Evolutionary conservation across 2,888 invertebrate genomes (phyloP), one percentile per base, ranked within the genome.

Genomic region (Plemyria rubiginata): DNA sequence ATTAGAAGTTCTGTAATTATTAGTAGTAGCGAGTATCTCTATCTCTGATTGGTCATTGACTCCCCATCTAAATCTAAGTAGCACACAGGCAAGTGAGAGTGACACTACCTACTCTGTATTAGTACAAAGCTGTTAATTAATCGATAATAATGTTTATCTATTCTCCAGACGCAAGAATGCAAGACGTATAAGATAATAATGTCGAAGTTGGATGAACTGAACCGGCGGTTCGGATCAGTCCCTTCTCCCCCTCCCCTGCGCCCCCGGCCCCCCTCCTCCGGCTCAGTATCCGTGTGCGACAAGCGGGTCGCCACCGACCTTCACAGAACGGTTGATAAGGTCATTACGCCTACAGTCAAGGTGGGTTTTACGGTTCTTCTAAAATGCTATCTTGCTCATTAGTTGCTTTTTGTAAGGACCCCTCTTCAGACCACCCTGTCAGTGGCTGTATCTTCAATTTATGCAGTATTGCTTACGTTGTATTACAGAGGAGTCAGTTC

Each of bases 111-210:
- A n/a, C n/a, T n/a, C n/a, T n/a, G n/a, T n/a, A n/a, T n/a, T n/a
- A n/a, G n/a, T n/a, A n/a, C n/a, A n/a, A n/a, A n/a, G n/a, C n/a
- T n/a, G n/a, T n/a, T n/a, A n/a, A n/a, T n/a, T n/a, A n/a, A n/a
- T n/a, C n/a, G n/a, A n/a, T n/a, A n/a, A n/a, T n/a, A n/a, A n/a
- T n/a, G n/a, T n/a, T n/a, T n/a, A n/a, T n/a, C n/a, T n/a, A n/a
- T n/a, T n/a, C n/a, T n/a, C n/a, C 78, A 89, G 89, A 70, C 78
- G 13, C 80, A 85, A 7, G 85, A 90, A 46, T 90, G 86, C 75
- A 87, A 86, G 64, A 91, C 91, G 0, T 91, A 91, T 81, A 88
- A 90, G 76, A 86, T 91, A 60, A 90, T 91, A 73, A 87, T 90
- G 88, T 80, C 73, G 29, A 90, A 88, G 72, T 66, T 91, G 68